Evolutionary conservation across 2,888 invertebrate species (phyloP), one percentile per base, ranked within the genome.

Genomic region (Leptura quadrifasciata): DNA sequence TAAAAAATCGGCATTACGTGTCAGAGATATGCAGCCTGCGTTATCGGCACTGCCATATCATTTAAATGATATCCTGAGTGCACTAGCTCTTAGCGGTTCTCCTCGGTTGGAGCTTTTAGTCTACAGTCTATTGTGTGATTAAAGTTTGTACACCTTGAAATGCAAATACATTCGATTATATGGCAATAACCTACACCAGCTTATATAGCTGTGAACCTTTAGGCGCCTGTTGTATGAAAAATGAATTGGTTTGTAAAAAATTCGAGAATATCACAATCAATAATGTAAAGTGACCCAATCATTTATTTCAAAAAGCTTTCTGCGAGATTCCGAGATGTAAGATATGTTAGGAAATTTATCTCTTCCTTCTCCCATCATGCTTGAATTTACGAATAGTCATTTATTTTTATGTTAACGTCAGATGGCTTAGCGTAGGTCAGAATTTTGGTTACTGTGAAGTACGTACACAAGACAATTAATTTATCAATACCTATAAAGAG

Each of bases 231-330:
- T 27, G 12, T 2, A 60, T 60, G 60, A 60, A 60, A 60, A 60
- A 60, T 60, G 60, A 60, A 60, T 60, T 60, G 60, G 60, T 15
- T 17, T n/a, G n/a, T 27, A 27, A n/a, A 60, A 58, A 60, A 60
- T 31, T 60, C 60, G 27, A 27, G 24, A 60, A 27, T 8, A 15
- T 24, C 5, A 3, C 27, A 31, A 60, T 60, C 60, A 60, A 60
- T 60, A 60, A 60, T 60, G 31, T 5, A 60, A 60, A 60, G 24
- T 27, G 31, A 27, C 12, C 60, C 10, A 27, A 60, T 60, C 27
- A 60, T 60, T 60, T 60, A 60, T 60, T 27, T 60, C 15, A 47
- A 47, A n/a, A 47, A 47, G n/a, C n/a, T 47, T 47, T 15, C n/a
- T 47, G 5, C n/a, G 15, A 15, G n/a, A 3, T 4, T 47, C 47